Conservation (phyloP, 2,113 vertebrate genomes). For the Anhinga anhinga region DNA sequence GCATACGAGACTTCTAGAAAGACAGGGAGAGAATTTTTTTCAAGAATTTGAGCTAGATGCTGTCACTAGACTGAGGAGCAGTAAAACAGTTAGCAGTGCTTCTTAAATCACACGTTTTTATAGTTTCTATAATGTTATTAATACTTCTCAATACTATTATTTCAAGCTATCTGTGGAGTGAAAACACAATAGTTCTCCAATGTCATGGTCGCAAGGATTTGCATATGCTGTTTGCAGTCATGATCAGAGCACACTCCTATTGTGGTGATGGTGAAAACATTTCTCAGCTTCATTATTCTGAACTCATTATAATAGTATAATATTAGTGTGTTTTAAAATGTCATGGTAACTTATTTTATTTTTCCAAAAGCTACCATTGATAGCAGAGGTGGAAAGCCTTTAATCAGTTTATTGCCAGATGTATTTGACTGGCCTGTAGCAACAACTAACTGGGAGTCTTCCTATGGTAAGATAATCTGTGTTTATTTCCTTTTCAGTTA, state of each 20-base stretch:
- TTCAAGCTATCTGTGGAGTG: background rate
- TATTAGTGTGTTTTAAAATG: background rate
- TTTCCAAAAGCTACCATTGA: constrained; percentile 83
- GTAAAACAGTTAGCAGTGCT: background rate
- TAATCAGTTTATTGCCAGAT: constrained; percentile 79
- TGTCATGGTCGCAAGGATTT: background rate
- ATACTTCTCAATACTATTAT: background rate
- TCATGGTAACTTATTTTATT: background rate
- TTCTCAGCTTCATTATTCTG: background rate
- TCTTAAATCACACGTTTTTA: background rate
- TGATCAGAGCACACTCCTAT: background rate
- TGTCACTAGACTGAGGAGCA: background rate
- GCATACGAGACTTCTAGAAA: background rate
- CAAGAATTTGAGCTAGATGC: background rate
- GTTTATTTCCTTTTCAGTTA: background rate
- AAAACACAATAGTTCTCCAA: background rate
- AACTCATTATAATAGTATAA: background rate
- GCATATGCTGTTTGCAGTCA: background rate
- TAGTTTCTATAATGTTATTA: background rate
- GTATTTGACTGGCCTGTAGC: constrained; percentile 91
- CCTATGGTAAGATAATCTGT: constrained; percentile 74
- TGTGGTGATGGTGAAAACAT: background rate
- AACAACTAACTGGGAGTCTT: constrained; percentile 80
- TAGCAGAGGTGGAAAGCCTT: constrained; percentile 81
- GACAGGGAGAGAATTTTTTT: background rate